Base-by-base conservation (phyloP, 2,797 vertebrate species). In the Avahi laniger region DNA sequence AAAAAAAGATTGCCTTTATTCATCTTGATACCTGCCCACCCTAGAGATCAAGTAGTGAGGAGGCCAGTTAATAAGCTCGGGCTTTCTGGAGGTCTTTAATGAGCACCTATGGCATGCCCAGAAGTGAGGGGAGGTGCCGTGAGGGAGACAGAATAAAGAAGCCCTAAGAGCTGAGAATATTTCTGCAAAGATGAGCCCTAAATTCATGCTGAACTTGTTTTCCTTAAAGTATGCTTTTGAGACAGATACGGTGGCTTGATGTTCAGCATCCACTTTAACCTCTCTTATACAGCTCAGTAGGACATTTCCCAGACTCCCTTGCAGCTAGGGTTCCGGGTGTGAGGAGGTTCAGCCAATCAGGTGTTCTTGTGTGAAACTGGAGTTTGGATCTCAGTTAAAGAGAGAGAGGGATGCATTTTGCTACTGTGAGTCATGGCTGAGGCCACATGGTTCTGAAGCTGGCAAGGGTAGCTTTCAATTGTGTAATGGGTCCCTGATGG, bases 1-100 rank as follows among this genome's bases (percentile, higher is more conserved):
- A 73, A 91, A 79, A 82, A 92, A 92, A 50, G 2, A 5, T 73
- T 80, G 70, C 81, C 48, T 96, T 96, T 96, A 87, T 97, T 97
- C 89, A 81, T 97, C 83, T 89, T 90, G 83, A 80, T 96, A 96
- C 28, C 75, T 97, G 94, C 59, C 89, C 87, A 94, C 65, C 72
- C 65, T 61, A 78, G 91, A 94, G 93, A 97, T 97, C 78, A 89
- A 79, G 50, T 85, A 63, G 52, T 61, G 83, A 97, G 43, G 82
- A 89, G 83, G 61, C 38, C 2, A 20, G 50, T 83, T 96, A 96
- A 91, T 94, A 82, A 94, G 80, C 72, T 38, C 2, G 65, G 65
- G 75, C 13, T 46, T 96, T 96, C 81, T 84, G 57, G 83, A 94
- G 50, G 76, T 84, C 83, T 97, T 96, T 96, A 96, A 95, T 61